phyloP scores from a whole-genome alignment of 2,113 vertebrate genomes.

The Arenaria interpres region DNA sequence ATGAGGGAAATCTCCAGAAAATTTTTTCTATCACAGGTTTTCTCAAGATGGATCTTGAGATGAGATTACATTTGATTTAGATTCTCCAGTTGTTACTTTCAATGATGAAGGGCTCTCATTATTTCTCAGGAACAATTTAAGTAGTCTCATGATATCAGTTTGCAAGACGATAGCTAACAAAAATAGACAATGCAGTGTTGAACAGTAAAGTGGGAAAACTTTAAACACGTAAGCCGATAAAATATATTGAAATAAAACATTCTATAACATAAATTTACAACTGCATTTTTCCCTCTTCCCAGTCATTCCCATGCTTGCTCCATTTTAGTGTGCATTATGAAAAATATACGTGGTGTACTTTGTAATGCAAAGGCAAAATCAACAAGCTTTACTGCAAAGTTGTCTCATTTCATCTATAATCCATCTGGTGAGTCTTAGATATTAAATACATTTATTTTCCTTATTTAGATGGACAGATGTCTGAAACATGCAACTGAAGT shows the following conservation, averaged over 20 bases:
- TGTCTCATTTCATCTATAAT: background rate
- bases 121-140: background rate
- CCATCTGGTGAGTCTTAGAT: background rate
- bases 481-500: background rate
- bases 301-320: conserved; percentile 53
- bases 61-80: background rate
- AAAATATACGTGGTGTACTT: background rate
- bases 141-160: background rate
- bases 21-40: background rate
- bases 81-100: background rate
- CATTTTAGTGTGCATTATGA: conserved; percentile 5
- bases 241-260: background rate
- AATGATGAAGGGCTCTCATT: background rate
- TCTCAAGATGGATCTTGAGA: background rate
- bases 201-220: background rate
- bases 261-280: conserved; percentile 66
- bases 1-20: background rate
- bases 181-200: background rate
- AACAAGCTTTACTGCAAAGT: background rate
- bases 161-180: background rate
- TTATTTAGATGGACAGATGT: background rate
- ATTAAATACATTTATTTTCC: background rate
- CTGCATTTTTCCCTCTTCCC: conserved; percentile 44
- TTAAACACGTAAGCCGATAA: background rate
- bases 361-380: conserved; percentile 19